A percentile compares a stretch with the other conserved stretches of the same genome.
phyloP scores from a whole-genome alignment of 2,113 vertebrate genomes.

The Scytalopus superciliaris region DNA sequence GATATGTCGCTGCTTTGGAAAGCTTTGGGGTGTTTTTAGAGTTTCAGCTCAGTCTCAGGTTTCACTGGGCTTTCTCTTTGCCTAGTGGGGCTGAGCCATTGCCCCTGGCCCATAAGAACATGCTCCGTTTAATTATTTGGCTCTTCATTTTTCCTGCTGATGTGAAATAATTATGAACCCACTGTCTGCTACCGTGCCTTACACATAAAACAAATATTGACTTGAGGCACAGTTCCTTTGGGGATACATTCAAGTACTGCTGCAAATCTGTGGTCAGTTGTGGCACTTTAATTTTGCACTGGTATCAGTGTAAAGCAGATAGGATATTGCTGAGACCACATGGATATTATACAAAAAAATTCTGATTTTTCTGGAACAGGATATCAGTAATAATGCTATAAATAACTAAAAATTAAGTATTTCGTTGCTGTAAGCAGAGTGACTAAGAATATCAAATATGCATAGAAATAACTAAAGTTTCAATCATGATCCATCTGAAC shows the following conservation, averaged over 20 bases:
- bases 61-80: not conserved
- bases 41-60: not conserved
- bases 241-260: not conserved
- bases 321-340: not conserved
- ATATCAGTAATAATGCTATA: not conserved
- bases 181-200: not conserved
- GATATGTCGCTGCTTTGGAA: not conserved
- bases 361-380: not conserved
- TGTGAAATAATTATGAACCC: not conserved
- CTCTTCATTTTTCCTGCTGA: not conserved
- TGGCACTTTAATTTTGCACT: not conserved
- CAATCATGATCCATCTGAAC: not conserved
- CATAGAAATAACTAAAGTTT: not conserved
- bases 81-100: not conserved
- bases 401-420: not conserved
- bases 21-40: not conserved
- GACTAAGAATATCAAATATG: not conserved
- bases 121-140: constrained; percentile 3
- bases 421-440: not conserved
- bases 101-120: not conserved
- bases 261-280: not conserved
- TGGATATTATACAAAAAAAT: not conserved
- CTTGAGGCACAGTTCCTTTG: not conserved
- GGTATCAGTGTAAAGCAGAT: not conserved
- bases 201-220: not conserved